Evolutionary conservation across 2,888 invertebrate genomes (phyloP).

Genomic region (Cheiracanthium punctorium): DNA sequence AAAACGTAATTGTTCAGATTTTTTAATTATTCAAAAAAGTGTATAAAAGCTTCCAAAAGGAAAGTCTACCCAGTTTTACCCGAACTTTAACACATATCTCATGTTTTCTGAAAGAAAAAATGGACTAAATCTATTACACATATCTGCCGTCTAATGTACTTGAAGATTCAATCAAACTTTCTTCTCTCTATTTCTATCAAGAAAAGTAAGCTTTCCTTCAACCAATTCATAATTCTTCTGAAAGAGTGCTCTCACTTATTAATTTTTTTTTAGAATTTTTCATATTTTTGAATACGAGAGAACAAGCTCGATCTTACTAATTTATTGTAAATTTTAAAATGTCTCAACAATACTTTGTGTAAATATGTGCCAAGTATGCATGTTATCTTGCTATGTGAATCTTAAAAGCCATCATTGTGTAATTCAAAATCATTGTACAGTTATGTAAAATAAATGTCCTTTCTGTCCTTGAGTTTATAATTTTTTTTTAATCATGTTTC

Average conservation of each 20-base stretch:
- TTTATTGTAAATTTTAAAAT: not conserved
- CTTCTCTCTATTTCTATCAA: not conserved
- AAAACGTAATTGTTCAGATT: too few species aligned
- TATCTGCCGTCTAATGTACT: too few species aligned
- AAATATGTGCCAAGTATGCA: constrained; percentile 55
- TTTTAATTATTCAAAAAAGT: too few species aligned
- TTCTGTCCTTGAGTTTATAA: not conserved
- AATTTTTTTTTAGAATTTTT: not conserved
- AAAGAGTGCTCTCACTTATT: not conserved
- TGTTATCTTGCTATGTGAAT: constrained; percentile 40
- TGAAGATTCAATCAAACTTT: too few species aligned
- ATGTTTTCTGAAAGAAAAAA: too few species aligned
- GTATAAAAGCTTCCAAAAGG: too few species aligned
- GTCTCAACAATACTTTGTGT: constrained; percentile 32
- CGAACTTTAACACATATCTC: too few species aligned
- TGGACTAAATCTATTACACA: too few species aligned
- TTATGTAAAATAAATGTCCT: constrained; percentile 64
- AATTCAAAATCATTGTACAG: constrained; percentile 41
- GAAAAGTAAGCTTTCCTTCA: not conserved
- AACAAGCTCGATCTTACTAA: not conserved
- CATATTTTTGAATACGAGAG: not conserved
- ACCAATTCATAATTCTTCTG: not conserved
- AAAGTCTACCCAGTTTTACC: too few species aligned
- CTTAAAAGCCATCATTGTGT: constrained; percentile 15
- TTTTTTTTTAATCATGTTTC: too few species aligned